Conservation (phyloP, 2,797 vertebrate species). For the Rallus crepitans region DNA sequence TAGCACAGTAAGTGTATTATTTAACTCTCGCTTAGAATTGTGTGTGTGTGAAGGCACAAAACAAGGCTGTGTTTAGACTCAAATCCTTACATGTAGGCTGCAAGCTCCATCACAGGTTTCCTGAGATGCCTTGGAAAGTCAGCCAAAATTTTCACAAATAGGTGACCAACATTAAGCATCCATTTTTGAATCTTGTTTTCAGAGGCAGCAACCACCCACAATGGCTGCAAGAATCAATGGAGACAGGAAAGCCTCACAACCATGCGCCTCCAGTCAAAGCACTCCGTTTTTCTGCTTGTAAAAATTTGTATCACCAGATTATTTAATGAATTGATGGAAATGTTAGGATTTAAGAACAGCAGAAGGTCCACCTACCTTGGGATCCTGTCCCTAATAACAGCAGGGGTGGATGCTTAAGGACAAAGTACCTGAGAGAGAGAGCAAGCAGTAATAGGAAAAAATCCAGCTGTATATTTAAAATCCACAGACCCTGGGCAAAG, state of each 20-base stretch:
- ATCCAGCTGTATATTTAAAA: background rate
- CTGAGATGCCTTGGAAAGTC: background rate
- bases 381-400: background rate
- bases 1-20: slow-evolving; percentile 54
- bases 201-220: background rate
- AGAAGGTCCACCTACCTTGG: background rate
- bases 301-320: background rate
- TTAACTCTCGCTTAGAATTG: slow-evolving; percentile 20
- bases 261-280: background rate
- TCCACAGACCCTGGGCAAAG: background rate
- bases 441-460: background rate
- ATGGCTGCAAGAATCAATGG: background rate
- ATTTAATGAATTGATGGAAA: background rate
- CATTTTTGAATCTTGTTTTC: background rate
- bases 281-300: background rate
- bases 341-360: background rate
- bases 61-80: background rate
- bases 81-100: background rate
- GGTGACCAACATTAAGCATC: background rate
- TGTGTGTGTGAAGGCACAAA: slow-evolving; percentile 13
- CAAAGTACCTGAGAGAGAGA: background rate
- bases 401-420: background rate
- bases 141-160: background rate
- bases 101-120: background rate
- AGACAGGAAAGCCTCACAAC: background rate